phyloP scores from a whole-genome alignment of 2,113 vertebrate genomes.

The Micronycteris hirsuta region DNA sequence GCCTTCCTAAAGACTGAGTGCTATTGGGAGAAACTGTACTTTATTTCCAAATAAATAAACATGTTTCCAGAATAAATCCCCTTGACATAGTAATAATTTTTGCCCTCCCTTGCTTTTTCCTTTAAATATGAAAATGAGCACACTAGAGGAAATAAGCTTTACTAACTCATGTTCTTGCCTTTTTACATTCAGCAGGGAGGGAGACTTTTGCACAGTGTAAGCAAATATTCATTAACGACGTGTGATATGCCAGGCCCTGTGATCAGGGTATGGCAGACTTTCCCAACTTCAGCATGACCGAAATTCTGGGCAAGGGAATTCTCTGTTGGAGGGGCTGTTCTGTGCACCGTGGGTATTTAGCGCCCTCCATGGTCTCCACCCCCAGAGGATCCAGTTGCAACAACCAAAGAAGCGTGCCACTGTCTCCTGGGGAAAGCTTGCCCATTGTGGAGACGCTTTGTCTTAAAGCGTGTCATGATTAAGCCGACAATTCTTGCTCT shows the following conservation, averaged over 20 bases:
- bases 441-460: not conserved
- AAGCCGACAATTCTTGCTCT: not conserved
- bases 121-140: not conserved
- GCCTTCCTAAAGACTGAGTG: not conserved
- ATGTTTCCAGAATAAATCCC: not conserved
- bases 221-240: not conserved
- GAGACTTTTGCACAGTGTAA: not conserved
- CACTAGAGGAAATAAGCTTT: not conserved
- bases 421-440: not conserved
- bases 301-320: not conserved
- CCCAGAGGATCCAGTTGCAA: not conserved
- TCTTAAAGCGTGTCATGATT: not conserved
- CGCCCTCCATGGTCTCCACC: too few species aligned
- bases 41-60: not conserved
- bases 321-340: rapidly evolving
- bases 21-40: not conserved
- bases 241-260: not conserved
- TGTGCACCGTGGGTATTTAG: rapidly evolving
- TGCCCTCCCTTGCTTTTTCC: not conserved
- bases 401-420: not conserved
- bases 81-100: not conserved
- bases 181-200: not conserved
- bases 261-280: not conserved
- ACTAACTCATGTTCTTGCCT: not conserved
- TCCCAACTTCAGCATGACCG: not conserved